Percentiles rank a stretch among this genome's conserved stretches.
Conservation (phyloP, 1,140 invertebrate genomes). For the Drosophila subpulchrella region DNA sequence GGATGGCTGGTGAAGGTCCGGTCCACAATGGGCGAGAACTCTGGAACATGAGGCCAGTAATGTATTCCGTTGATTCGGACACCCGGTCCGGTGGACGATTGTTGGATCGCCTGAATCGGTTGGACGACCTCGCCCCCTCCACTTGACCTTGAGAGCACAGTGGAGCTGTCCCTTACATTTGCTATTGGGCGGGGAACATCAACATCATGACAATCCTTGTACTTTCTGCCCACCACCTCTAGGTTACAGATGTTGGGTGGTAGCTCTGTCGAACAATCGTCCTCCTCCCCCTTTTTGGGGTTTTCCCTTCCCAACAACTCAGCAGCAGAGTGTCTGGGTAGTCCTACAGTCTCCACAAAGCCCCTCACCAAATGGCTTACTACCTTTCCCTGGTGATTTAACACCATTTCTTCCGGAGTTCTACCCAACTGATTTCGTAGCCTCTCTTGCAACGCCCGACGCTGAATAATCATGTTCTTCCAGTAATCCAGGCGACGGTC, state of each 20-base stretch:
- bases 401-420: slow-evolving; percentile 23
- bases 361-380: background rate
- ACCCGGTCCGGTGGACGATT: background rate
- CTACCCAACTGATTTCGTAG: slow-evolving; percentile 29
- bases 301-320: background rate
- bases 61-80: slow-evolving; percentile 61
- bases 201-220: background rate
- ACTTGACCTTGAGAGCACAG: background rate
- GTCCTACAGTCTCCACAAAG: background rate
- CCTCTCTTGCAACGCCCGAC: slow-evolving; percentile 34
- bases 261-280: background rate
- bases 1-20: slow-evolving; percentile 61
- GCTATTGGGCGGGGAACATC: background rate
- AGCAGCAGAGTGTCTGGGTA: background rate
- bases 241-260: background rate
- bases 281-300: background rate
- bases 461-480: slow-evolving; percentile 58
- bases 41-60: slow-evolving; percentile 22
- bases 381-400: slow-evolving; percentile 13
- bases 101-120: background rate
- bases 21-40: slow-evolving; percentile 49
- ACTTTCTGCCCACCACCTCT: background rate
- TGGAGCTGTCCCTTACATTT: too few relatives aligned
- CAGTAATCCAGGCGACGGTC: slow-evolving; percentile 69
- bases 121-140: background rate